Conservation (phyloP, 2,888 invertebrate genomes). For the Thelaira solivaga region DNA sequence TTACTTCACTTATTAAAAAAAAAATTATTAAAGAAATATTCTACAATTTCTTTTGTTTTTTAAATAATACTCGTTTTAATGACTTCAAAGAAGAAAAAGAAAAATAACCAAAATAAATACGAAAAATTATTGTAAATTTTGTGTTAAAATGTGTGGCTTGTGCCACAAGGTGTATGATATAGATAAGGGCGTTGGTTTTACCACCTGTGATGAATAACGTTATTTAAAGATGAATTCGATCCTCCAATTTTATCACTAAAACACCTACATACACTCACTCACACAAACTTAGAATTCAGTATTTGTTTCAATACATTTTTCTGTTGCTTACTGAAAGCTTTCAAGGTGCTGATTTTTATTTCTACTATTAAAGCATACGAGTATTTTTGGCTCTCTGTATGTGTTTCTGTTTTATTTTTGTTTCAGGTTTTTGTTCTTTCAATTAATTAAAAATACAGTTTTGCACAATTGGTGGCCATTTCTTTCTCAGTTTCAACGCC, state of each 20-base stretch:
- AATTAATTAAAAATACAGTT: constrained; percentile 60
- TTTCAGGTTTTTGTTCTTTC: constrained; percentile 26
- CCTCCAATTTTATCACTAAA: not conserved
- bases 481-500: constrained; percentile 8
- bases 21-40: constrained; percentile 8
- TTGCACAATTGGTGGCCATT: constrained; percentile 60
- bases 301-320: no score
- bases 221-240: constrained; percentile 4
- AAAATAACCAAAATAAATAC: no score
- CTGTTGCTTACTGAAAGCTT: no score
- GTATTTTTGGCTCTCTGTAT: not conserved
- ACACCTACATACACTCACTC: not conserved
- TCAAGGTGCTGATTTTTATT: constrained; percentile 53
- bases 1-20: constrained; percentile 34
- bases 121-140: constrained; percentile 11
- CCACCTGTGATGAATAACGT: constrained; percentile 61
- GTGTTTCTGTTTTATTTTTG: not conserved
- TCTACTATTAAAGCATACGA: not conserved
- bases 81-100: constrained; percentile 4
- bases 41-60: constrained; percentile 34
- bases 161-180: constrained; percentile 59
- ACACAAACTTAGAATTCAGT: not conserved
- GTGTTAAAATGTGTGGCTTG: constrained; percentile 47
- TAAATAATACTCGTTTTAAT: constrained; percentile 33
- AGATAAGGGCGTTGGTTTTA: constrained; percentile 61